Base-by-base conservation (phyloP, 1,140 invertebrate genomes). In the Dendroctonus ponderosae region DNA sequence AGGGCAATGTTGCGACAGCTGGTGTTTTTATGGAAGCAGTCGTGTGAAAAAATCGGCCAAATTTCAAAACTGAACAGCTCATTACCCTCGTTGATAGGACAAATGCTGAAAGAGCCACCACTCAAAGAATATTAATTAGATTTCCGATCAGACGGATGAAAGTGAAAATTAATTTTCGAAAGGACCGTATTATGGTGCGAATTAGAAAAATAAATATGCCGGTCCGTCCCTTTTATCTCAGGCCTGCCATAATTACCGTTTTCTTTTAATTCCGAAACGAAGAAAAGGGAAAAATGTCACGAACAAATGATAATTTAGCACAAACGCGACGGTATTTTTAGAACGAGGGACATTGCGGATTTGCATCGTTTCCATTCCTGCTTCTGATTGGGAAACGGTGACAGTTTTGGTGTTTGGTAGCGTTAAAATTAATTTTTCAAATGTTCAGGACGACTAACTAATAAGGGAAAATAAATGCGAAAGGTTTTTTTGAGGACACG, bases 291-390 rank as follows among this genome's bases (percentile, higher is more conserved):
- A 26, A 26, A 66, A 66, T 46, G 64, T 66, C 64, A 66, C 46
- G 64, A 66, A 66, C 64, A 66, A 66, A 66, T 66, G 64, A 66
- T 51, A 66, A 66, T 66, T 66, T 59, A 66, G 46, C 56, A 57
- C 64, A 44, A 59, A 59, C 64, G 54, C 42, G 42, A 39, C 42
- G 46, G 58, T 66, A 66, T 66, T 66, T 66, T 66, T 59, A 60
- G 64, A 26, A 3, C 26, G 26, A 26, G 26, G 26, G 26, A 26
- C 26, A 26, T 26, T 3, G 26, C 26, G 26, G 26, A 26, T 26
- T 26, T 26, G 26, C 26, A 26, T 26, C 26, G 26, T 26, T 26
- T 26, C 26, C 26, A 26, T 26, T 26, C 26, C 26, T 26, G 26
- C 26, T 26, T 3, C 26, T 1, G 26, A 26, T 26, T 26, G 26